Evolutionary conservation across 2,113 vertebrate species (phyloP).

Genomic region (Orcinus orca): DNA sequence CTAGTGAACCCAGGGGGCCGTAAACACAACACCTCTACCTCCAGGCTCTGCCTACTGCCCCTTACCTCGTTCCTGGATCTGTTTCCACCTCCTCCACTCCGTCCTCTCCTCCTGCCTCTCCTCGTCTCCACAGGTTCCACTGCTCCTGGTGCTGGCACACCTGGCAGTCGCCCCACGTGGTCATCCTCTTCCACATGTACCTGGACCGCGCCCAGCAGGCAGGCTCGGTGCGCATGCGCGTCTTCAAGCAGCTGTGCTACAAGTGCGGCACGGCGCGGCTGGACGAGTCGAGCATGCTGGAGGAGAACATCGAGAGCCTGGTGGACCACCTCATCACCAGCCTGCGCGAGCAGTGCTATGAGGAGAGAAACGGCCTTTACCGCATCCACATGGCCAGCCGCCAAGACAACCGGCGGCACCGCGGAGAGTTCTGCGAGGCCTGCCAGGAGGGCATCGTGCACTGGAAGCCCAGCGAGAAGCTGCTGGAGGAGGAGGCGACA

Average conservation of each 20-base stretch:
- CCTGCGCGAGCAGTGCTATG: slow-evolving; percentile 86
- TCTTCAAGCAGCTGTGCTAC: slow-evolving; percentile 84
- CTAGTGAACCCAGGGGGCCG: neutral
- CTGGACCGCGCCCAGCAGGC: neutral
- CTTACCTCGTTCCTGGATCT: neutral
- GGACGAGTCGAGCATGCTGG: slow-evolving; percentile 78
- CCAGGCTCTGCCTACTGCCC: neutral
- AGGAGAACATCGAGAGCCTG: slow-evolving; percentile 80
- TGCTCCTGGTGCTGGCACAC: slow-evolving; percentile 76
- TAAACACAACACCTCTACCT: neutral
- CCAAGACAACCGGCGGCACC: slow-evolving; percentile 79
- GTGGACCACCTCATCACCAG: slow-evolving; percentile 86
- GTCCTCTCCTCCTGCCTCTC: neutral
- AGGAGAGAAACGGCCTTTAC: neutral
- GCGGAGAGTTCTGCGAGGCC: slow-evolving; percentile 84
- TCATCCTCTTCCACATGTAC: slow-evolving; percentile 81
- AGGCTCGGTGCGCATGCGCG: slow-evolving; percentile 76
- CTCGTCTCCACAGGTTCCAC: slow-evolving; percentile 79
- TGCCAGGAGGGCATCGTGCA: slow-evolving; percentile 81
- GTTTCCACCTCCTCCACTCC: neutral
- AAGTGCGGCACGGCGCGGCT: slow-evolving; percentile 27
- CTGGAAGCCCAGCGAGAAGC: slow-evolving; percentile 66
- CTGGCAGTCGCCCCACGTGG: slow-evolving; percentile 79
- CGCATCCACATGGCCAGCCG: slow-evolving; percentile 64
- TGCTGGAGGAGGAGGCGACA: slow-evolving; percentile 69